Base-by-base conservation (phyloP, 2,113 vertebrate genomes). In the Zosterops borbonicus region DNA sequence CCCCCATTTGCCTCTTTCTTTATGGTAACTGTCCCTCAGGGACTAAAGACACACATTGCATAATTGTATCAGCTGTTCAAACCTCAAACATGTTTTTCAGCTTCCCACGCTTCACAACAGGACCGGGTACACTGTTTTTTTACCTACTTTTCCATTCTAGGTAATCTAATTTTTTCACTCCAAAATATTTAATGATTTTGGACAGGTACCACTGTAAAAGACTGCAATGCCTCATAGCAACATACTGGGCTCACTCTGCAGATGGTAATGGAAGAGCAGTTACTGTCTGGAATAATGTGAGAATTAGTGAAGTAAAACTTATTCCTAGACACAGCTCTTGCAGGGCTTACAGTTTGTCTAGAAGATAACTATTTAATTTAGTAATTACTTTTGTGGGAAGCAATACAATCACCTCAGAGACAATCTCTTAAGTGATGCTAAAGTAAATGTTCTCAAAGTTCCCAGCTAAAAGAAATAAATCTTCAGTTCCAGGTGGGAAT, bases 341-440 rank as follows among this genome's bases (percentile, higher is more conserved):
- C 90, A 89, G 83, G 37, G 73, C 71, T 96, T 93, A 89, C 5
- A 23, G 74, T 87, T 90, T 95, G 53, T 93, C 94, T 92, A 88
- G 84, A 96, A 96, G 85, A 94, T 69, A 97, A 94, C 83, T 79
- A 88, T 94, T 95, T 96, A 64, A 96, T 97, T 97, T 97, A 96
- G 95, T 96, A 97, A 97, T 95, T 97, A 94, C 86, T 95, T 97
- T 95, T 89, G 89, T 93, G 68, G 86, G 96, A 91, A 97, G 95
- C 70, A 96, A 95, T 95, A 97, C 87, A 97, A 96, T 97, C 88
- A 96, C 63, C 52, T 90, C 25, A 17, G 76, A 97, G 82, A 82
- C 80, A 95, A 87, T 88, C 90, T 96, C 84, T 90, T 60, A 68
- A 91, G 90, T 92, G 95, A 97, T 78, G 84, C 91, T 92, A 87